phyloP scores from a whole-genome alignment of 2,888 invertebrate genomes.

The Apomyelois bistriatella region DNA sequence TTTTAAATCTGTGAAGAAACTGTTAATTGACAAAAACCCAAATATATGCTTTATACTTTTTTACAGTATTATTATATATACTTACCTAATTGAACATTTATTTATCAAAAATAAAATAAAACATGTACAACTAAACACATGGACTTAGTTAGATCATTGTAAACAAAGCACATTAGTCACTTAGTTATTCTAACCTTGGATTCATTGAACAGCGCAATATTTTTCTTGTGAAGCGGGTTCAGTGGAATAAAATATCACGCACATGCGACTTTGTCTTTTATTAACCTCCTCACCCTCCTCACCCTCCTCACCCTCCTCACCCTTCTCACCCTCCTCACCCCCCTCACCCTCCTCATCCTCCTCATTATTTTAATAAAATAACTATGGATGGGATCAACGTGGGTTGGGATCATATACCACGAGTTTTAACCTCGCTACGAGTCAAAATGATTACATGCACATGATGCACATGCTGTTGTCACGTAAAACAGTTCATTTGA shows the following conservation, averaged over 20 bases:
- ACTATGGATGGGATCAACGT: no score
- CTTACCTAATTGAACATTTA: constrained; percentile 50
- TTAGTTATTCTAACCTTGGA: constrained; percentile 62
- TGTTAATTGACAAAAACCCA: constrained; percentile 37
- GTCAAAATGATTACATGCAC: no score
- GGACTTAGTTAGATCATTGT: constrained; percentile 58
- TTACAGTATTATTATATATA: constrained; percentile 52
- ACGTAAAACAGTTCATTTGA: no score
- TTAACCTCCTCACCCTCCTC: constrained; percentile 31
- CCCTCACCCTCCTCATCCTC: no score
- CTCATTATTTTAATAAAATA: no score
- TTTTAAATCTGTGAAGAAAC: no score
- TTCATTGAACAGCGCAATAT: constrained; percentile 66
- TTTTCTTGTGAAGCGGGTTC: constrained; percentile 64
- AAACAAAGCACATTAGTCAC: constrained; percentile 72
- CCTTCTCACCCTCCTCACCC: not conserved
- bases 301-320: no score
- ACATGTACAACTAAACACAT: constrained; percentile 41
- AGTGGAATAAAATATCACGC: constrained; percentile 76
- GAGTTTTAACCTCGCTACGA: no score
- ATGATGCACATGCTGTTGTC: no score
- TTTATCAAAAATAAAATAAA: constrained; percentile 50
- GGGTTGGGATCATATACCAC: no score
- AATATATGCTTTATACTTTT: constrained; percentile 44
- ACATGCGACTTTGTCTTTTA: constrained; percentile 70